Evolutionary conservation across 2,113 vertebrate genomes (phyloP).

Genomic region (Dasypus novemcinctus): DNA sequence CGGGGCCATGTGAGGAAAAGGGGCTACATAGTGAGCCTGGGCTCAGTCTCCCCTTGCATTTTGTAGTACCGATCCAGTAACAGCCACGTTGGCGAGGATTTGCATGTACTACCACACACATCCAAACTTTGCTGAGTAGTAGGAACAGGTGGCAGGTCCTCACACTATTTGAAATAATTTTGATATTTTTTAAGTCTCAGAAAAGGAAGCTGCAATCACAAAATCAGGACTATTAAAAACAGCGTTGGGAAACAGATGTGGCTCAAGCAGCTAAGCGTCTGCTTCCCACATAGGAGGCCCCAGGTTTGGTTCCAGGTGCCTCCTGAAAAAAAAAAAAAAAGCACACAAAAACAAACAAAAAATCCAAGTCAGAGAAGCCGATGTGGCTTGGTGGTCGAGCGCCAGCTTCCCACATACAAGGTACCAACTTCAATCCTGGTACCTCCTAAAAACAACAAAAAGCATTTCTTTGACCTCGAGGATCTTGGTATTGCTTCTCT

Average conservation of each 20-base stretch:
- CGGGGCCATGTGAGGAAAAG: background rate
- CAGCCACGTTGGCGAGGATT: background rate
- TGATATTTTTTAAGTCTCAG: slow-evolving; percentile 7
- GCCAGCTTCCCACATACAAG: too few relatives aligned
- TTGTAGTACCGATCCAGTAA: background rate
- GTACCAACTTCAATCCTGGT: too few relatives aligned
- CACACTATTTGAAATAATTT: background rate
- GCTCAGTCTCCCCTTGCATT: background rate
- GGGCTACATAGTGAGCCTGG: background rate
- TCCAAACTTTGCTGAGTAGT: slow-evolving; percentile 7
- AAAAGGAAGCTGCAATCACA: background rate
- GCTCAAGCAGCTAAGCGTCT: too few relatives aligned
- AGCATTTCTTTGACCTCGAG: background rate
- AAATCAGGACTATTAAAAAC: background rate
- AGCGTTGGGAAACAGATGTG: too few relatives aligned
- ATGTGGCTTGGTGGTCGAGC: too few relatives aligned
- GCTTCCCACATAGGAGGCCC: too few relatives aligned
- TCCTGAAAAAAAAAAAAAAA: too few relatives aligned
- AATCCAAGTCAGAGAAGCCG: too few relatives aligned
- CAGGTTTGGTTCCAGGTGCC: too few relatives aligned
- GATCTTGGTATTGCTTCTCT: background rate
- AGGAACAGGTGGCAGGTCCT: background rate
- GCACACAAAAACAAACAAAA: too few relatives aligned
- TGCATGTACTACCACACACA: background rate
- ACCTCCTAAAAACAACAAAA: too few relatives aligned